These are phyloP conservation scores for Frankliniella intonsa DNA, from an alignment of 2,888 invertebrate species.

Conservation along the genomic window DNA sequence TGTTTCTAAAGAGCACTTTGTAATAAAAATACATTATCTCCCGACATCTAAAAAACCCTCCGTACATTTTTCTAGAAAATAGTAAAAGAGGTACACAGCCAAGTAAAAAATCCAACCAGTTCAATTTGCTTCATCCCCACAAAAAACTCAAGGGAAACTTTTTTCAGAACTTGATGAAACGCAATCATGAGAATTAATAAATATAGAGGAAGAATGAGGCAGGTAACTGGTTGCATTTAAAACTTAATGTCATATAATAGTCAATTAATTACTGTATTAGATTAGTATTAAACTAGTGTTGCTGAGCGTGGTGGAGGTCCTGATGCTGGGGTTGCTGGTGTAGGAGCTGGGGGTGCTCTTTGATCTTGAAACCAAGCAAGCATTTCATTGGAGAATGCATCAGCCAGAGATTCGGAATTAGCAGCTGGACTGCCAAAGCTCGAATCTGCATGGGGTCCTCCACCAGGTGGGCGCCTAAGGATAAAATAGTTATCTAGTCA, in stretches of 20 bases:
- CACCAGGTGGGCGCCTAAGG: neutral
- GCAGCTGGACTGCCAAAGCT: constrained; percentile 40
- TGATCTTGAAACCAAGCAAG: constrained; percentile 54
- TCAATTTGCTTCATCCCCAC: neutral
- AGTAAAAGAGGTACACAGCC: neutral
- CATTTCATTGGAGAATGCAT: constrained; percentile 54
- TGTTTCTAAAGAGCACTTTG: neutral
- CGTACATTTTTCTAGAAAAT: neutral
- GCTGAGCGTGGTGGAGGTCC: constrained; percentile 35
- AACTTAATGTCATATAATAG: neutral
- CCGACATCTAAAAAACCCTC: neutral
- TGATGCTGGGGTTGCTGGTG: neutral
- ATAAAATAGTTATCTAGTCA: neutral
- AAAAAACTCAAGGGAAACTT: neutral
- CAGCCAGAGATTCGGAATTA: constrained; percentile 47
- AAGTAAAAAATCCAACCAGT: constrained; percentile 27
- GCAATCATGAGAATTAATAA: neutral
- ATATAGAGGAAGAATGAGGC: neutral
- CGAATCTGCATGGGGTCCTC: constrained; percentile 27
- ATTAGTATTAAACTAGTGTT: constrained; percentile 36
- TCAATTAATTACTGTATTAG: neutral
- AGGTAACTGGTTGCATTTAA: constrained; percentile 25
- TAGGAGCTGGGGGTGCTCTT: constrained; percentile 32
- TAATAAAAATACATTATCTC: neutral
- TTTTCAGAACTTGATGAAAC: neutral